A percentile compares a stretch with the other conserved stretches of the same genome.
phyloP scores from a whole-genome alignment of 2,888 invertebrate species.

The Pterobdella sp. region DNA sequence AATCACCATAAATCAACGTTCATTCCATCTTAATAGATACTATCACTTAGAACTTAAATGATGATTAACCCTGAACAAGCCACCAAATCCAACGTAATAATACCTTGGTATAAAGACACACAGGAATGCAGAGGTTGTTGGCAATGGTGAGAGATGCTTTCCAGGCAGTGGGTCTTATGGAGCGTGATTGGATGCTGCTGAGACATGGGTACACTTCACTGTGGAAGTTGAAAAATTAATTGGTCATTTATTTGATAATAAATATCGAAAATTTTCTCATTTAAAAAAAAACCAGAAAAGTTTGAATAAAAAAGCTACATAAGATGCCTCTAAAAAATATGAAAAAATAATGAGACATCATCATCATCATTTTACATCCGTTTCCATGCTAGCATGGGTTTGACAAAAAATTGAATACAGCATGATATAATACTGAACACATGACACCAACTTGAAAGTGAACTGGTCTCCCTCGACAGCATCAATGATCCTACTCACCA shows the following conservation, averaged over 20 bases:
- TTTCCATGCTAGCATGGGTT: too few species aligned
- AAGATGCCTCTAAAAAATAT: neutral
- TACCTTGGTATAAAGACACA: slow-evolving; percentile 57
- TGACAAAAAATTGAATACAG: neutral
- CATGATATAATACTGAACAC: neutral
- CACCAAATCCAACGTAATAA: slow-evolving; percentile 8
- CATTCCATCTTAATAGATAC: too few species aligned
- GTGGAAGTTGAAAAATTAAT: slow-evolving; percentile 35
- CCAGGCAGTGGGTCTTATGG: slow-evolving; percentile 57
- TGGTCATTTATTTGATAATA: neutral
- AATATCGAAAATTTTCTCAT: neutral
- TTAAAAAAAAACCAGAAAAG: neutral
- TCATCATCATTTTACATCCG: neutral
- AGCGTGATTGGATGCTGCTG: slow-evolving; percentile 47
- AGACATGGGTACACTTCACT: slow-evolving; percentile 59
- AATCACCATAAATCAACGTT: neutral
- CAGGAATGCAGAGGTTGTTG: slow-evolving; percentile 57
- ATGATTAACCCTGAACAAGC: too few species aligned
- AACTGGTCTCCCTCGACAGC: slow-evolving; percentile 49
- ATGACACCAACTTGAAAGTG: slow-evolving; percentile 44
- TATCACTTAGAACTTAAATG: too few species aligned
- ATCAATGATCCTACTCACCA: slow-evolving; percentile 42
- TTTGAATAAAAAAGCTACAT: neutral
- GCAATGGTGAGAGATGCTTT: slow-evolving; percentile 59
- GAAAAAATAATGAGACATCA: neutral